Percentiles rank a stretch among this genome's conserved stretches.
Evolutionary conservation across 1,140 invertebrate genomes (phyloP).

Genomic region (Drusus annulatus): DNA sequence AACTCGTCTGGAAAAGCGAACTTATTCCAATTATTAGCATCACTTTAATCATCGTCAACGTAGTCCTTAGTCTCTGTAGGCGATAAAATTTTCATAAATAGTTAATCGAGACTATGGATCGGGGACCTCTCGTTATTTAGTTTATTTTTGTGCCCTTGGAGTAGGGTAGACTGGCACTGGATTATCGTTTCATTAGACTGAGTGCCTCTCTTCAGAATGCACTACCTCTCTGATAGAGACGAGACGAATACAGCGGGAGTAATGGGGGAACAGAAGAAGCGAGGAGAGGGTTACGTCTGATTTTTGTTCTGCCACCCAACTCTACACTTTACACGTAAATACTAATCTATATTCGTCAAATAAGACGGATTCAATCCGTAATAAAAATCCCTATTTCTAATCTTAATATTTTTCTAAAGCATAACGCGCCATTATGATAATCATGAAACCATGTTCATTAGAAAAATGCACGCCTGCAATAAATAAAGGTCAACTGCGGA

Average conservation of each 20-base stretch:
- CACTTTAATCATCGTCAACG: too few relatives aligned
- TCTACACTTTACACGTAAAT: constrained; percentile 19
- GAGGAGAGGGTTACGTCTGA: constrained; percentile 42
- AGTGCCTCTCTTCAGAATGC: constrained; percentile 60
- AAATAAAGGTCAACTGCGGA: too few relatives aligned
- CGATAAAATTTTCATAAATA: constrained; percentile 6
- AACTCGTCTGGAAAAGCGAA: too few relatives aligned
- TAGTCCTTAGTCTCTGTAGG: background rate
- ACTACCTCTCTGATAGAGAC: constrained; percentile 54
- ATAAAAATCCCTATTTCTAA: too few relatives aligned
- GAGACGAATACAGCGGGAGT: background rate
- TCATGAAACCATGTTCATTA: too few relatives aligned
- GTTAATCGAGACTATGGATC: constrained; percentile 5
- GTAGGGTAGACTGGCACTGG: constrained; percentile 41
- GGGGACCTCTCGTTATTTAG: background rate
- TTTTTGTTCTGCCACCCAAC: constrained; percentile 49
- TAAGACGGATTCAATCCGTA: too few relatives aligned
- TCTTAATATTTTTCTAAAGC: too few relatives aligned
- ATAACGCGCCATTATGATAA: too few relatives aligned
- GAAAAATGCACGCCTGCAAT: too few relatives aligned
- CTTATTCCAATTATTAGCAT: too few relatives aligned
- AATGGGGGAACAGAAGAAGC: background rate
- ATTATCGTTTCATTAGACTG: constrained; percentile 59
- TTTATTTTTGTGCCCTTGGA: constrained; percentile 1
- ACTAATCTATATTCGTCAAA: too few relatives aligned